phyloP scores from a whole-genome alignment of 2,888 invertebrate species.

The Chymomyza caudatula region DNA sequence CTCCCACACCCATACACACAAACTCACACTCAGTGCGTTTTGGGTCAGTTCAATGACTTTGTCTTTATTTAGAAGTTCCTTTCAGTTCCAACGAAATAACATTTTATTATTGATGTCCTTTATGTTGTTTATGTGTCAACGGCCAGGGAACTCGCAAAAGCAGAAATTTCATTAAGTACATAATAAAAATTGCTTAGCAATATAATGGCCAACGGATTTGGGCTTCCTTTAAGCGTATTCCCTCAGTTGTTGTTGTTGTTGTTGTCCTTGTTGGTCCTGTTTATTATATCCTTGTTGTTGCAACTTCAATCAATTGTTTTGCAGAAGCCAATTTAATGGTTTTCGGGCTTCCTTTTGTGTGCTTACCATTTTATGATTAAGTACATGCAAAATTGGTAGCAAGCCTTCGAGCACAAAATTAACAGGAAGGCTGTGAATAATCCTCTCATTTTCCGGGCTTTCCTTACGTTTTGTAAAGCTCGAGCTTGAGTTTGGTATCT shows the following conservation, averaged over 20 bases:
- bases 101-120: slow-evolving; percentile 64
- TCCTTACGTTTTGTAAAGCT: too few relatives aligned
- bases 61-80: slow-evolving; percentile 26
- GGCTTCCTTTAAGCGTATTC: background rate
- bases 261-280: background rate
- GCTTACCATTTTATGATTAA: too few relatives aligned
- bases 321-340: too few relatives aligned
- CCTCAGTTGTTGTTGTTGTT: too few relatives aligned
- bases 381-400: too few relatives aligned
- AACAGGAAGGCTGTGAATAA: too few relatives aligned
- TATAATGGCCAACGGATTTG: slow-evolving; percentile 33
- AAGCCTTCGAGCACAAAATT: too few relatives aligned
- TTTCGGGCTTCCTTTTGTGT: too few relatives aligned
- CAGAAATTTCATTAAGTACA: slow-evolving; percentile 68
- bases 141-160: slow-evolving; percentile 65
- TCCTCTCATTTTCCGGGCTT: too few relatives aligned
- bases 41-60: slow-evolving; percentile 61
- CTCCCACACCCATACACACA: too few relatives aligned
- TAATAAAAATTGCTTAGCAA: slow-evolving; percentile 45
- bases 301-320: background rate
- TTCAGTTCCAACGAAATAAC: background rate
- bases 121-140: slow-evolving; percentile 68
- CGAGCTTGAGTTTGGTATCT: too few relatives aligned
- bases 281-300: background rate
- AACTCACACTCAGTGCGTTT: background rate